A percentile compares a stretch with the other conserved stretches of the same genome.
phyloP scores from a whole-genome alignment of 2,113 vertebrate species.

The Erythrocercus mccallii region DNA sequence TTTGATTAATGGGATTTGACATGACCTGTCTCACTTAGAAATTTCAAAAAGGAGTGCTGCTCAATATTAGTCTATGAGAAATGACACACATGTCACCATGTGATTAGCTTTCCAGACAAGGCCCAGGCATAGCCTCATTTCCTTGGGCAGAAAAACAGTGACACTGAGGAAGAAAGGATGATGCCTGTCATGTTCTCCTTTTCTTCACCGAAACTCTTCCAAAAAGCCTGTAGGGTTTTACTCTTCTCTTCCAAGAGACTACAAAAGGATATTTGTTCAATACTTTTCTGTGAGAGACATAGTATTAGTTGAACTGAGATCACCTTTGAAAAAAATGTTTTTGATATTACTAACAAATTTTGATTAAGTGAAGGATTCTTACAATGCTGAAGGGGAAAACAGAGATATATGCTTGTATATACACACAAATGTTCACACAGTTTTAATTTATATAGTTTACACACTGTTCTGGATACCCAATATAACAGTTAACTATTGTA shows the following conservation, averaged over 20 bases:
- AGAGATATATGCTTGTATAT: not conserved
- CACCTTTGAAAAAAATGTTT: not conserved
- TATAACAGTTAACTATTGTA: not conserved
- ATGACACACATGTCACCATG: not conserved
- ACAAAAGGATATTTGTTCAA: not conserved
- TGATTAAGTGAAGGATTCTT: not conserved
- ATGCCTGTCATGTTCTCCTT: not conserved
- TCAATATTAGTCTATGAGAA: constrained; percentile 1
- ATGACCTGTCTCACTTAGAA: not conserved
- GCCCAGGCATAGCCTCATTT: not conserved
- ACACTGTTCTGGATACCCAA: fast-evolving
- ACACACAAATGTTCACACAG: fast-evolving
- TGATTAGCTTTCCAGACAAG: not conserved
- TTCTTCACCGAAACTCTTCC: not conserved
- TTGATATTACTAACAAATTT: not conserved
- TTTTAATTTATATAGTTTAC: not conserved
- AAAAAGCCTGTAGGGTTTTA: not conserved
- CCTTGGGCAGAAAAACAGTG: not conserved
- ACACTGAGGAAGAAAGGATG: not conserved
- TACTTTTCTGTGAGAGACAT: not conserved
- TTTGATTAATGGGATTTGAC: constrained; percentile 12
- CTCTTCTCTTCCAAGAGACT: not conserved
- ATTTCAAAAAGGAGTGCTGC: not conserved
- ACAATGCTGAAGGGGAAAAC: not conserved
- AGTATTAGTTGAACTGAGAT: not conserved